Conservation (phyloP, 2,113 vertebrate species). For the Alligator sinensis region DNA sequence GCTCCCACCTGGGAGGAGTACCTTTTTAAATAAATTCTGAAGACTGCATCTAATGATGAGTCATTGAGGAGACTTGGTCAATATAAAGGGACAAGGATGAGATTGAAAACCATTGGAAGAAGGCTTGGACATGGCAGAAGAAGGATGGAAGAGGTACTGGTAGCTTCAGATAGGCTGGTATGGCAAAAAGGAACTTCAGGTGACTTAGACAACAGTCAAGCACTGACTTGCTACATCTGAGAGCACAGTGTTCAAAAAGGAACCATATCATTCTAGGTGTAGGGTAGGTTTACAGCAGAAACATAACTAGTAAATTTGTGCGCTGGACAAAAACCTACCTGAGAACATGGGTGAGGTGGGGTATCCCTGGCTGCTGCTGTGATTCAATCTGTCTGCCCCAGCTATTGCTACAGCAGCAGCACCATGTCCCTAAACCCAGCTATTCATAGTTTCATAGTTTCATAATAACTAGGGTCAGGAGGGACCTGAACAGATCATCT, state of each 20-base stretch:
- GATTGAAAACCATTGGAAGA: neutral
- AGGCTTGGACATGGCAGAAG: neutral
- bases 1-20: neutral
- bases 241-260: neutral
- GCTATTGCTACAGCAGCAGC: too few relatives aligned
- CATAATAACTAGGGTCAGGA: too few relatives aligned
- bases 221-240: neutral
- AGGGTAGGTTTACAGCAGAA: neutral
- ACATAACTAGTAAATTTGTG: too few relatives aligned
- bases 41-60: neutral
- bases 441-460: too few relatives aligned
- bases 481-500: too few relatives aligned
- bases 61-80: neutral
- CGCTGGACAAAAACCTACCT: too few relatives aligned
- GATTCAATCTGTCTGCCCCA: too few relatives aligned
- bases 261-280: neutral
- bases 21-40: neutral
- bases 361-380: too few relatives aligned
- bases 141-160: neutral
- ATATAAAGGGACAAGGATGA: neutral
- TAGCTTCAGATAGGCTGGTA: neutral
- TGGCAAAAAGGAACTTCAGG: neutral
- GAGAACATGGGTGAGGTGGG: too few relatives aligned
- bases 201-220: neutral
- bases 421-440: too few relatives aligned